These are phyloP conservation scores for Pachycephala philippinensis DNA, from an alignment of 2,113 vertebrate species.

Conservation along the genomic window DNA sequence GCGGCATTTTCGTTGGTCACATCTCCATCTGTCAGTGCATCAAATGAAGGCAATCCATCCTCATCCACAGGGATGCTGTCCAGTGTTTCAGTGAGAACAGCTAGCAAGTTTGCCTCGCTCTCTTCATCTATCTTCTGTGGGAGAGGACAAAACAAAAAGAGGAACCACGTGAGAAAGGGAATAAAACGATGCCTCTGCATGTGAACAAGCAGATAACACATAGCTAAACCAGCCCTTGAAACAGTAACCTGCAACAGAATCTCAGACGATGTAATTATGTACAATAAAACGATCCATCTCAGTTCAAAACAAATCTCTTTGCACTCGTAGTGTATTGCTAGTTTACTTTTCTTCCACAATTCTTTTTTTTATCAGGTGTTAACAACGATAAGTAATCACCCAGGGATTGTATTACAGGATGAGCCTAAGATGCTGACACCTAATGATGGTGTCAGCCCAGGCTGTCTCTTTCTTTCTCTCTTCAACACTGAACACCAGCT, in stretches of 20 bases:
- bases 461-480: conserved; percentile 35
- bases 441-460: conserved; percentile 43
- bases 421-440: conserved; percentile 52
- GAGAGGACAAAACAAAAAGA: neutral
- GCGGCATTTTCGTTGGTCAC: conserved; percentile 95
- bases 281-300: neutral
- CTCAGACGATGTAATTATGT: neutral
- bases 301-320: neutral
- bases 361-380: neutral
- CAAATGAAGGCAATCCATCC: conserved; percentile 99
- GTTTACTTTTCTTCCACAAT: conserved; percentile 24
- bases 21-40: conserved; percentile 97
- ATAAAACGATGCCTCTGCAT: neutral
- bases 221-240: neutral
- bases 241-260: neutral
- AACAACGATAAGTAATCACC: conserved; percentile 47
- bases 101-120: conserved; percentile 98
- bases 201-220: neutral
- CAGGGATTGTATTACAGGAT: conserved; percentile 60
- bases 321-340: neutral
- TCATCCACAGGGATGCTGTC: conserved; percentile 99
- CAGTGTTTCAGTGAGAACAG: conserved; percentile 97
- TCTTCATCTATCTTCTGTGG: conserved; percentile 99
- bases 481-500: conserved; percentile 68
- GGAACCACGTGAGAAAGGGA: neutral